Percentiles rank a stretch among this genome's conserved stretches.
Conservation (phyloP, 2,797 vertebrate species). For the Cetoscarus ocellatus region DNA sequence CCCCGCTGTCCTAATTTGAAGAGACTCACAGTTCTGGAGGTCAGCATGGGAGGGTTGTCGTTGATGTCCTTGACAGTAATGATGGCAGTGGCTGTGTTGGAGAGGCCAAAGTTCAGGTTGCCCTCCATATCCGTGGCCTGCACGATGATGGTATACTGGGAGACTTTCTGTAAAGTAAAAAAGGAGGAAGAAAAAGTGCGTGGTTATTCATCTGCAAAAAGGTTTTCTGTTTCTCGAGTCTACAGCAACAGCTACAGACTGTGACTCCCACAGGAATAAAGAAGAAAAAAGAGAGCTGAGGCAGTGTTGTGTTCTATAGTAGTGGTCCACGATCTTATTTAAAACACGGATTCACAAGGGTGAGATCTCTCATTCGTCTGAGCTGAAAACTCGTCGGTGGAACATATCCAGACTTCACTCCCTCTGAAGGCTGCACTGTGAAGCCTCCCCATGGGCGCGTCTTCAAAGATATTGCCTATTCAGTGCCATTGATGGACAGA, state of each 20-base stretch:
- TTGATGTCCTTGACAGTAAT: conserved; percentile 94
- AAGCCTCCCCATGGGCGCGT: conserved; percentile 45
- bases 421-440: conserved; percentile 47
- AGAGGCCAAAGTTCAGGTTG: conserved; percentile 94
- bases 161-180: conserved; percentile 89
- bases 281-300: conserved; percentile 17
- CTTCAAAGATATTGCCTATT: conserved; percentile 56
- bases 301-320: conserved; percentile 41
- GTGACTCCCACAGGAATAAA: conserved; percentile 33
- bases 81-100: conserved; percentile 95
- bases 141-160: conserved; percentile 94
- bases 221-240: conserved; percentile 23
- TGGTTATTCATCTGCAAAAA: conserved; percentile 56
- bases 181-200: conserved; percentile 20
- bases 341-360: conserved; percentile 56
- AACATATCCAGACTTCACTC: conserved; percentile 57
- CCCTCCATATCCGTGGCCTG: conserved; percentile 98
- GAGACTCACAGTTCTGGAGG: conserved; percentile 90
- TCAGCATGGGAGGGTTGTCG: conserved; percentile 95
- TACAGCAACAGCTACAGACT: conserved; percentile 33
- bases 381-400: conserved; percentile 51
- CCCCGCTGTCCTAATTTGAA: conserved; percentile 18
- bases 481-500: conserved; percentile 65
- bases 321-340: conserved; percentile 50
- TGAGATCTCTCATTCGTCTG: conserved; percentile 59